A percentile compares a stretch with the other conserved stretches of the same genome.
Conservation (phyloP, 2,888 invertebrate genomes). For the Aphelenchoides bicaudatus region DNA sequence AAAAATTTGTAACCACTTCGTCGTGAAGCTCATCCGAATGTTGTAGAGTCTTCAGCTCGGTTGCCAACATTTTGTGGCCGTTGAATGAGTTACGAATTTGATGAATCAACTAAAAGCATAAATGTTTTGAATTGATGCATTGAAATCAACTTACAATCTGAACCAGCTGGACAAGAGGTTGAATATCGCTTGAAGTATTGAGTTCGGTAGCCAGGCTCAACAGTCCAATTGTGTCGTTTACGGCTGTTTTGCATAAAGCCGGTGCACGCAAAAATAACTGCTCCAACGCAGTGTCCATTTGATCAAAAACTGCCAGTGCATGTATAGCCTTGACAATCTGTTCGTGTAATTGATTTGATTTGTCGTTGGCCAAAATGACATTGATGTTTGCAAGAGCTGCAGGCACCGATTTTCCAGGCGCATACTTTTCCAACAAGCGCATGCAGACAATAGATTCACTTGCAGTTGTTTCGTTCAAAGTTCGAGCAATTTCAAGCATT, state of each 20-base stretch:
- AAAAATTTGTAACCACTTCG: slow-evolving; percentile 34
- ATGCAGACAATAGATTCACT: slow-evolving; percentile 32
- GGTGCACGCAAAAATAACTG: slow-evolving; percentile 4
- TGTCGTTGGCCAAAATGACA: slow-evolving; percentile 18
- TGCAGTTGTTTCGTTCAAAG: slow-evolving; percentile 19
- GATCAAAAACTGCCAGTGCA: slow-evolving; percentile 38
- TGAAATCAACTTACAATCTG: slow-evolving; percentile 36
- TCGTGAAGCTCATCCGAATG: slow-evolving; percentile 13
- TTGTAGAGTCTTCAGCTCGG: slow-evolving; percentile 25
- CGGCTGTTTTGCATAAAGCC: slow-evolving; percentile 24
- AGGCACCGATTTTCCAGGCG: neutral
- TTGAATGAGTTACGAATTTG: slow-evolving; percentile 32
- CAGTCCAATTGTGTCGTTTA: slow-evolving; percentile 35
- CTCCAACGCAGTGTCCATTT: slow-evolving; percentile 36
- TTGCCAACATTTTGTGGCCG: slow-evolving; percentile 28
- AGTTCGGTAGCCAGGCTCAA: slow-evolving; percentile 21
- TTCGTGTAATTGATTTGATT: neutral
- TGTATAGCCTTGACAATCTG: slow-evolving; percentile 28
- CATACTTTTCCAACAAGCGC: slow-evolving; percentile 30
- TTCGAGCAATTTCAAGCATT: slow-evolving; percentile 30
- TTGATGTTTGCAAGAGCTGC: neutral
- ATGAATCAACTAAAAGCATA: slow-evolving; percentile 26
- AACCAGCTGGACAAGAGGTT: slow-evolving; percentile 42
- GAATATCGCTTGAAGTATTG: neutral
- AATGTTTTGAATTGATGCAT: neutral